A percentile compares a stretch with the other conserved stretches of the same genome.
Evolutionary conservation across 2,113 vertebrate species (phyloP).

Genomic region (Eublepharis macularius): DNA sequence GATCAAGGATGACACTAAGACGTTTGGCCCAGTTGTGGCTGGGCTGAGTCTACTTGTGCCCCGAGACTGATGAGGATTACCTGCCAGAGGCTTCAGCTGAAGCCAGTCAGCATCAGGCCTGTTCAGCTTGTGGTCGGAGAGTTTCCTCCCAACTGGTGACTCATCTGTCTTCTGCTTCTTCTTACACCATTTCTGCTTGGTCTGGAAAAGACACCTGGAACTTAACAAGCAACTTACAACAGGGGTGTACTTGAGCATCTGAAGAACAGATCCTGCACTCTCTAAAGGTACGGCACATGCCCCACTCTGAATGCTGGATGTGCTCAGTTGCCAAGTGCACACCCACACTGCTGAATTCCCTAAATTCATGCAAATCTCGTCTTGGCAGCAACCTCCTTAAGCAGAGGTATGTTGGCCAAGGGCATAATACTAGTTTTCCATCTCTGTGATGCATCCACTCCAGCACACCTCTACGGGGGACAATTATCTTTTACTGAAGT

Average conservation of each 20-base stretch:
- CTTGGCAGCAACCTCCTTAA: not conserved
- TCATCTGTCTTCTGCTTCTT: slow-evolving; percentile 78
- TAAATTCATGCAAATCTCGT: not conserved
- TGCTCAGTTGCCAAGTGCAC: not conserved
- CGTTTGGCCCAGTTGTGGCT: not conserved
- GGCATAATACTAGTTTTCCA: no score
- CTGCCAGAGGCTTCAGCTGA: slow-evolving; percentile 87
- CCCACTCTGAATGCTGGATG: no score
- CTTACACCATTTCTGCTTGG: slow-evolving; percentile 80
- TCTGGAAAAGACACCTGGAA: slow-evolving; percentile 67
- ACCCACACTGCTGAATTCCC: not conserved
- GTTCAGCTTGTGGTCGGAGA: slow-evolving; percentile 94
- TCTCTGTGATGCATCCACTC: not conserved
- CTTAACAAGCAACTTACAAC: not conserved
- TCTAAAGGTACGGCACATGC: not conserved
- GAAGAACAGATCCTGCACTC: not conserved
- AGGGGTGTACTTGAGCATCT: not conserved
- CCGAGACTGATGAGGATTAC: slow-evolving; percentile 52
- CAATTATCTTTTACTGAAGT: not conserved
- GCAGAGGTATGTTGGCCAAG: not conserved
- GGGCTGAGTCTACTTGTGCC: not conserved
- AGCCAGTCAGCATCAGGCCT: slow-evolving; percentile 94
- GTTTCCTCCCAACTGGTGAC: slow-evolving; percentile 86
- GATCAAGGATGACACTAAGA: slow-evolving; percentile 9
- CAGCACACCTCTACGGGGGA: not conserved